Evolutionary conservation across 2,888 invertebrate genomes (phyloP).

Genomic region (Temnothorax ravouxi): DNA sequence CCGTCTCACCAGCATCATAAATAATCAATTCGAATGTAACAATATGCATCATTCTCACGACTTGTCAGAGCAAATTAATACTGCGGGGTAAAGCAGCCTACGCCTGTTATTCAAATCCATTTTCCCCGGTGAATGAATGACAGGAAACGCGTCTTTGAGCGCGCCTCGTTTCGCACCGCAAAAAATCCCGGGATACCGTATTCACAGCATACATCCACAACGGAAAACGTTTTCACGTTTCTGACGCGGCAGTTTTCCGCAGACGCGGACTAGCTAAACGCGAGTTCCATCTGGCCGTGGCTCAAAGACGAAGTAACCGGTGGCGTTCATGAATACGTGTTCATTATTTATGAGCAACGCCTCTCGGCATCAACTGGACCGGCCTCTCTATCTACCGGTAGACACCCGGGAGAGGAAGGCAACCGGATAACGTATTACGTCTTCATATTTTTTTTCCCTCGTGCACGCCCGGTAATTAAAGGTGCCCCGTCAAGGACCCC

Average conservation of each 20-base stretch:
- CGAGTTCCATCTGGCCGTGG: conserved; percentile 62
- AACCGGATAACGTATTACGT: conserved; percentile 82
- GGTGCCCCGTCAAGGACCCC: conserved; percentile 79
- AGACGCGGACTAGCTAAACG: conserved; percentile 49
- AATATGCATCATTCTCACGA: conserved; percentile 3
- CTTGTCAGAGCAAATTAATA: conserved; percentile 14
- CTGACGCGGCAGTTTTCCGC: conserved; percentile 26
- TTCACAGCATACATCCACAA: not conserved
- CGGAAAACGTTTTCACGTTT: conserved; percentile 32
- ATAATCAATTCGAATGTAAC: not conserved
- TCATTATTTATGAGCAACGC: conserved; percentile 82
- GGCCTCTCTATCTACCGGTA: conserved; percentile 78
- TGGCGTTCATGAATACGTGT: conserved; percentile 81
- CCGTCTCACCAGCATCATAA: not conserved
- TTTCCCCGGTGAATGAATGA: conserved; percentile 7
- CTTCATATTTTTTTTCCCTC: conserved; percentile 82
- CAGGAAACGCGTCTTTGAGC: conserved; percentile 5
- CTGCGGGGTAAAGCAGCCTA: not conserved
- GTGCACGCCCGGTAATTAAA: conserved; percentile 82
- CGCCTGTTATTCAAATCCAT: conserved; percentile 14
- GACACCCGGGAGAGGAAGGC: conserved; percentile 74
- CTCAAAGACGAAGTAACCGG: conserved; percentile 75
- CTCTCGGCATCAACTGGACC: conserved; percentile 80
- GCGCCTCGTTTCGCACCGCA: not conserved
- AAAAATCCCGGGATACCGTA: not conserved